Conservation (phyloP, 2,113 vertebrate species). For the Sprattus sprattus region DNA sequence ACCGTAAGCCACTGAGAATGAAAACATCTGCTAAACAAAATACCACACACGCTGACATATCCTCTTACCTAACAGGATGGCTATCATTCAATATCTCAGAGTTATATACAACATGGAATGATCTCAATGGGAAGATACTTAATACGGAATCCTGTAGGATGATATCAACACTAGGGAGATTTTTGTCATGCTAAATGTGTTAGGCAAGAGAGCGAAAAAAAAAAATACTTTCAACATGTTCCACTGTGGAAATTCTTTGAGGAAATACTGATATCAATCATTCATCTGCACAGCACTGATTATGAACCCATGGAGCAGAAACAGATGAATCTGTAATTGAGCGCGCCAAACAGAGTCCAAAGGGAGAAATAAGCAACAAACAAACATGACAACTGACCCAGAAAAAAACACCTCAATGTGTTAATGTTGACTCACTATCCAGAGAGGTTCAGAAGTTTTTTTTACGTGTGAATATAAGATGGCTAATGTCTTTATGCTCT, state of each 20-base stretch:
- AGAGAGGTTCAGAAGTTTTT: neutral
- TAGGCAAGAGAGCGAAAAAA: neutral
- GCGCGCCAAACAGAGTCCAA: neutral
- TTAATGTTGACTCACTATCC: neutral
- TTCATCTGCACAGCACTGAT: slow-evolving; percentile 24
- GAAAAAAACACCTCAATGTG: neutral
- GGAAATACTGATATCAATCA: neutral
- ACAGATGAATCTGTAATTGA: neutral
- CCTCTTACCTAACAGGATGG: neutral
- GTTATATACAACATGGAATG: neutral
- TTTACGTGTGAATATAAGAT: neutral
- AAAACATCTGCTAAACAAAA: neutral
- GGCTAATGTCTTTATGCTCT: neutral
- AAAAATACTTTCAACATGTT: neutral
- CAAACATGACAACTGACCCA: slow-evolving; percentile 13
- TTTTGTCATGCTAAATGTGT: neutral
- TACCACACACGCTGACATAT: neutral
- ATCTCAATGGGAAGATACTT: neutral
- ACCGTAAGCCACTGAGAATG: neutral
- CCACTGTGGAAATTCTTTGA: neutral
- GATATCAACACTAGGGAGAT: neutral
- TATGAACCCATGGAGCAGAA: slow-evolving; percentile 3
- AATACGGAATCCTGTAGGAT: neutral
- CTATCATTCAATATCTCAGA: neutral
- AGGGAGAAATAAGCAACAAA: neutral